Evolutionary conservation across 2,113 vertebrate species (phyloP).

Genomic region (Tragulus kanchil): DNA sequence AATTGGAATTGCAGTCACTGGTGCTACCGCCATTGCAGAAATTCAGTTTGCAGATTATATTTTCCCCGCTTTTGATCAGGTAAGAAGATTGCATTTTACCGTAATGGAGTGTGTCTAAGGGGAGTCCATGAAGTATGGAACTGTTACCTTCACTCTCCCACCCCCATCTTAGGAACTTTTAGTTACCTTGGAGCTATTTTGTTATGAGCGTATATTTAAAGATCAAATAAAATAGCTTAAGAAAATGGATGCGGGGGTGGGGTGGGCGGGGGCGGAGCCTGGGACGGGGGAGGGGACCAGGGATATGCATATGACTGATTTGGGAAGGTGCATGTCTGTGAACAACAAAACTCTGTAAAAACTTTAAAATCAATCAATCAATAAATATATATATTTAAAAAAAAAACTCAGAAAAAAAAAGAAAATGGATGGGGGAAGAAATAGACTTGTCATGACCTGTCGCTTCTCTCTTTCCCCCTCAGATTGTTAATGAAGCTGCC

Average conservation of each 20-base stretch:
- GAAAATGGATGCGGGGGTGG: background rate
- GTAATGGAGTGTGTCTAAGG: background rate
- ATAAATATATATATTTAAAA: background rate
- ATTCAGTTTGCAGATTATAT: slow-evolving; percentile 99
- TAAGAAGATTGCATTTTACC: slow-evolving; percentile 79
- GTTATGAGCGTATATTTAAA: background rate
- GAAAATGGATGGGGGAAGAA: background rate
- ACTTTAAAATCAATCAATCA: no score
- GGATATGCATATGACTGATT: no score
- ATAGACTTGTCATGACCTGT: background rate
- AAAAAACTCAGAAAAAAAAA: background rate
- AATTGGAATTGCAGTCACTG: slow-evolving; percentile 95
- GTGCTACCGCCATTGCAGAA: slow-evolving; percentile 97
- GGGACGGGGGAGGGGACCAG: no score
- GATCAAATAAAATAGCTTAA: background rate
- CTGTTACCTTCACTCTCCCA: background rate
- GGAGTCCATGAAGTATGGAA: background rate
- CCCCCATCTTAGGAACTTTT: background rate
- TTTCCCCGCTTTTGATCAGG: slow-evolving; percentile 99
- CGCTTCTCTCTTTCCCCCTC: slow-evolving; percentile 64
- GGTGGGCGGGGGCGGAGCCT: no score
- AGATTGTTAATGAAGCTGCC: slow-evolving; percentile 99
- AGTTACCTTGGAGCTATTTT: background rate
- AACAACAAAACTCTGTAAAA: no score
- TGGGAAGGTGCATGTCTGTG: no score